phyloP scores from a whole-genome alignment of 1,140 invertebrate genomes.

The Drosophila elegans region DNA sequence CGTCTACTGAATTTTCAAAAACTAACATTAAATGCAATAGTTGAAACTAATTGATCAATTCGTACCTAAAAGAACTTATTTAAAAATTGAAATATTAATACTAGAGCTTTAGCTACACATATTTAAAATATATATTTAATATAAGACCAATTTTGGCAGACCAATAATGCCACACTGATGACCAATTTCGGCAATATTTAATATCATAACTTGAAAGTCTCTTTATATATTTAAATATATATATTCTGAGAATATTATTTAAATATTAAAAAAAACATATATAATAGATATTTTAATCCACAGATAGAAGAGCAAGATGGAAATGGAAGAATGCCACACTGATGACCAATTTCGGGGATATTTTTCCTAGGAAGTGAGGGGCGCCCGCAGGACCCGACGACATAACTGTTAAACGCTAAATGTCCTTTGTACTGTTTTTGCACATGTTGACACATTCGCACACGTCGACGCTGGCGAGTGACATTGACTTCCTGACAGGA shows the following conservation, averaged over 20 bases:
- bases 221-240: no score
- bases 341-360: not conserved
- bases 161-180: no score
- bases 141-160: no score
- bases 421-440: slow-evolving; percentile 47
- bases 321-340: not conserved
- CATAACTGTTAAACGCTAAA: slow-evolving; percentile 35
- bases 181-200: no score
- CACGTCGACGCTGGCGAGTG: slow-evolving; percentile 26
- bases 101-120: no score
- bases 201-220: no score
- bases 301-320: not conserved
- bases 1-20: no score
- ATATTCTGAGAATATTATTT: not conserved
- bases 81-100: no score
- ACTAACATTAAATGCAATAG: no score
- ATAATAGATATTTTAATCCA: not conserved
- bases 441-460: slow-evolving; percentile 70
- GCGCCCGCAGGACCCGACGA: slow-evolving; percentile 32
- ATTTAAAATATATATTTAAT: no score
- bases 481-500: slow-evolving; percentile 74
- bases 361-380: not conserved
- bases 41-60: no score
- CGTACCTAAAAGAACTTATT: no score
- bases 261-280: not conserved